Conservation (phyloP, 2,797 vertebrate species). For the Micrastur ruficollis region DNA sequence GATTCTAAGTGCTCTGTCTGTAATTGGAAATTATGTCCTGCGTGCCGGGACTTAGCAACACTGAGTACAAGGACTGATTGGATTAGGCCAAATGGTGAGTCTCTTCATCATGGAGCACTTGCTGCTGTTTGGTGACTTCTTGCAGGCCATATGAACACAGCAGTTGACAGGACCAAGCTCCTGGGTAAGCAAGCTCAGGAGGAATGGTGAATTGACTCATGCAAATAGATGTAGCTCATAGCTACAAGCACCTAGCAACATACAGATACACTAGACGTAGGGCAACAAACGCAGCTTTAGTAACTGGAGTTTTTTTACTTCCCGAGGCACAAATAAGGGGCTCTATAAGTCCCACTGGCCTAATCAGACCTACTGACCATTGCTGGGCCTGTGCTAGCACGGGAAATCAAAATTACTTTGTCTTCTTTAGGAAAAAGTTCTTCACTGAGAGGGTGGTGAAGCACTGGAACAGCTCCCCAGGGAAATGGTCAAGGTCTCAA, state of each 20-base stretch:
- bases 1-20: background rate
- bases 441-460: background rate
- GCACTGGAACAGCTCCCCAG: background rate
- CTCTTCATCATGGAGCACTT: background rate
- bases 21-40: background rate
- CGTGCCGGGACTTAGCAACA: background rate
- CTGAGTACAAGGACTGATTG: too few species aligned
- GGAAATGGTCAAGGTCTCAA: background rate
- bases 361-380: background rate
- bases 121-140: background rate
- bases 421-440: background rate
- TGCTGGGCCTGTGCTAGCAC: background rate
- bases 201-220: background rate
- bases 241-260: background rate
- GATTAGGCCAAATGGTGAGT: fast-evolving
- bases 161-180: background rate
- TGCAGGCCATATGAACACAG: background rate
- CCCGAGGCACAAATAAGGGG: background rate
- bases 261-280: background rate
- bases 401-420: background rate
- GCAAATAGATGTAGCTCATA: background rate
- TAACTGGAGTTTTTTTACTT: background rate
- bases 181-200: background rate
- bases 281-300: background rate
- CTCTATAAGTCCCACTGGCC: background rate